A percentile compares a stretch with the other conserved stretches of the same genome.
phyloP scores from a whole-genome alignment of 2,888 invertebrate genomes.

The Argyresthia albistria region DNA sequence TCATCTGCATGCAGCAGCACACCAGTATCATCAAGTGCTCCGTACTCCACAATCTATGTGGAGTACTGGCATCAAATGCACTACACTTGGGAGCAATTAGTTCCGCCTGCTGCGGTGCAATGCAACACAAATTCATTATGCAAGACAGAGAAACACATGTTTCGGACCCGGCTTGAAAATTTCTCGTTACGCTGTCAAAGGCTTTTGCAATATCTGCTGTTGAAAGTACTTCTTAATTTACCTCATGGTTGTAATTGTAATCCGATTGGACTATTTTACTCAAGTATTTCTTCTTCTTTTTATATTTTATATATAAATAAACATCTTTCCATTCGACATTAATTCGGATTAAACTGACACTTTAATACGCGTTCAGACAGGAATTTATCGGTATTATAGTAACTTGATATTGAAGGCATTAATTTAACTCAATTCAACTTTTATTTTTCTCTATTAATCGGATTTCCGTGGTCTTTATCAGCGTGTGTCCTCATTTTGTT shows the following conservation, averaged over 20 bases:
- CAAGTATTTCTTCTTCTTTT: no score
- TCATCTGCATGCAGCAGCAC: slow-evolving; percentile 41
- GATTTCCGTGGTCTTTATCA: no score
- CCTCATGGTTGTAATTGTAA: no score
- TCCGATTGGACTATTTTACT: no score
- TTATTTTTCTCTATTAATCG: no score
- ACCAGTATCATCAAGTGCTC: slow-evolving; percentile 1
- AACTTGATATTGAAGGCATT: background rate
- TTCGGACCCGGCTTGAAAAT: no score
- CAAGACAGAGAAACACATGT: no score
- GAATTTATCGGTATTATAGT: background rate
- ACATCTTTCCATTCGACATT: background rate
- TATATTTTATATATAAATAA: no score
- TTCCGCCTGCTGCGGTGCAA: slow-evolving; percentile 26
- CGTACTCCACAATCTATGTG: background rate
- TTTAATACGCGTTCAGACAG: background rate
- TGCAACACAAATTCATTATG: background rate
- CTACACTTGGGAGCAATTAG: slow-evolving; percentile 50
- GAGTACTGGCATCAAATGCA: slow-evolving; percentile 1
- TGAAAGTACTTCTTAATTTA: no score
- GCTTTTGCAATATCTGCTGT: no score
- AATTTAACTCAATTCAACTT: background rate
- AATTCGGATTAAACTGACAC: slow-evolving; percentile 1
- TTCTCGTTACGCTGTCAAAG: no score
- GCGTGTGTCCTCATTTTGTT: no score